A percentile compares a stretch with the other conserved stretches of the same genome.
Conservation (phyloP, 1,140 invertebrate genomes). For the Trialeurodes vaporariorum region DNA sequence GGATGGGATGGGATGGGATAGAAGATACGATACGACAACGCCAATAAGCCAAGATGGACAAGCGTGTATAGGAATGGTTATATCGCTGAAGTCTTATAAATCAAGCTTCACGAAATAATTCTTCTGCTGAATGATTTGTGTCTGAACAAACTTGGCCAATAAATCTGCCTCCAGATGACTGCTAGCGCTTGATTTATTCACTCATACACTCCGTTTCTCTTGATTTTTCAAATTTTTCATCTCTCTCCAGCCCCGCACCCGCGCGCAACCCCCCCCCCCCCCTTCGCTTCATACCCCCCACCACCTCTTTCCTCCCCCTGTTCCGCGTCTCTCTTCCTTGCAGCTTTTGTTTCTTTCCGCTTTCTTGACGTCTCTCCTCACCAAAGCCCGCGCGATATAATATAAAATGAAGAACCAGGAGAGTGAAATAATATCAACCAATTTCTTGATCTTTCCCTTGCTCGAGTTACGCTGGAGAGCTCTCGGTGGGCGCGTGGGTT, state of each 20-base stretch:
- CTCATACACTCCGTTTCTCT: not conserved
- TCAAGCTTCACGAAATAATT: not conserved
- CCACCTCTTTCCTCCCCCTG: not conserved
- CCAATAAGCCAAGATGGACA: not conserved
- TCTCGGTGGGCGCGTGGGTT: no score
- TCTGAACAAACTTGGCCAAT: not conserved
- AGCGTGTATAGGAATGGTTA: not conserved
- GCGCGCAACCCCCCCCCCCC: no score
- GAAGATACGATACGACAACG: not conserved
- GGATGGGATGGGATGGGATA: no score
- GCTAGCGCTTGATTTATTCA: not conserved
- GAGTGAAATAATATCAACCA: no score
- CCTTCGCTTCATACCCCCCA: not conserved
- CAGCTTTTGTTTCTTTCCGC: not conserved
- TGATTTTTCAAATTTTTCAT: slow-evolving; percentile 1
- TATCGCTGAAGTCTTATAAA: not conserved
- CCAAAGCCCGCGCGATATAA: no score
- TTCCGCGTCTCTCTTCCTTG: not conserved
- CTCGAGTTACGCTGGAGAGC: no score
- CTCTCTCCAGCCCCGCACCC: not conserved
- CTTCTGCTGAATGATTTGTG: not conserved
- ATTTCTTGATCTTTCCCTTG: no score
- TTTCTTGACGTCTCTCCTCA: not conserved
- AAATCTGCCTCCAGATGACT: not conserved
- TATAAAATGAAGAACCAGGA: no score